A percentile compares a stretch with the other conserved stretches of the same genome.
phyloP scores from a whole-genome alignment of 2,888 invertebrate species.

The Cryptophagus acutangulus region DNA sequence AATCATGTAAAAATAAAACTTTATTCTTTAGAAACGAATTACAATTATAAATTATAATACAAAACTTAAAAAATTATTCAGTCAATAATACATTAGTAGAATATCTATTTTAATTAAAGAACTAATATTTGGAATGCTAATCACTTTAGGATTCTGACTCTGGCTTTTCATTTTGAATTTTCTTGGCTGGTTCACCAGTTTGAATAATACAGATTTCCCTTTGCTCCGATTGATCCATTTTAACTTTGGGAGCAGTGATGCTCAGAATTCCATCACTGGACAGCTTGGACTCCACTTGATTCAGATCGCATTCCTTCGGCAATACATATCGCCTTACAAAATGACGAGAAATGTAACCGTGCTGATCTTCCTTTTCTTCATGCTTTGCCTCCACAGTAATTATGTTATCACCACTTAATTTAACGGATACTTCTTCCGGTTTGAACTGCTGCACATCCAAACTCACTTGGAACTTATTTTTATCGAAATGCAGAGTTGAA shows the following conservation, averaged over 20 bases:
- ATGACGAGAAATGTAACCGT: neutral
- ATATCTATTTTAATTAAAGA: too few relatives aligned
- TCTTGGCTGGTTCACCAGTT: too few relatives aligned
- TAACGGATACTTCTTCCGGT: conserved; percentile 3
- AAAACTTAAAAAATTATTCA: too few relatives aligned
- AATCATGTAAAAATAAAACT: too few relatives aligned
- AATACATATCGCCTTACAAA: conserved; percentile 6
- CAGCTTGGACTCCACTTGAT: conserved; percentile 1
- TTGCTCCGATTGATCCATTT: too few relatives aligned
- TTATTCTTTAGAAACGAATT: too few relatives aligned
- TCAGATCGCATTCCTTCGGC: neutral
- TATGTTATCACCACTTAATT: conserved; percentile 1
- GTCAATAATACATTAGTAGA: too few relatives aligned
- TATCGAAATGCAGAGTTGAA: conserved; percentile 1
- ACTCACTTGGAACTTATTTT: conserved; percentile 1
- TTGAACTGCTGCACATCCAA: conserved; percentile 1
- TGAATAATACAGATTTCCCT: too few relatives aligned
- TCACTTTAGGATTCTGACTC: too few relatives aligned
- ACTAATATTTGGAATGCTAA: too few relatives aligned
- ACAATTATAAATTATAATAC: too few relatives aligned
- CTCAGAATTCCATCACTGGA: conserved; percentile 1
- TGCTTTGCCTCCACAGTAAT: conserved; percentile 2
- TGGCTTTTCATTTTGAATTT: too few relatives aligned
- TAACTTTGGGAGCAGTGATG: neutral
- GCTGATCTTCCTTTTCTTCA: conserved; percentile 5